These are phyloP conservation scores for Synchiropus splendidus DNA, from an alignment of 2,113 vertebrate species.

Conservation along the genomic window DNA sequence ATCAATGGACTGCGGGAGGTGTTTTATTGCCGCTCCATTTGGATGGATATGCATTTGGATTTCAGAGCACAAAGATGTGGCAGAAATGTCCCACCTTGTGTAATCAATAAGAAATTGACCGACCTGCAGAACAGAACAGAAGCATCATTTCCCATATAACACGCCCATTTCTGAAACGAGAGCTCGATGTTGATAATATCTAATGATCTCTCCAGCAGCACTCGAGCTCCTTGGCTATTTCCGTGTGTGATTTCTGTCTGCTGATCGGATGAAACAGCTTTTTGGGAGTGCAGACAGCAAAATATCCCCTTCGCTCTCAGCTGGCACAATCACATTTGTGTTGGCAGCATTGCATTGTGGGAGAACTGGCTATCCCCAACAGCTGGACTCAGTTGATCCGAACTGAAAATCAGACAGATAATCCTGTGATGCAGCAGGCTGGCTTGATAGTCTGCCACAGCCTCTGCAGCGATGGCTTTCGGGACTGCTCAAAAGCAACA, in stretches of 20 bases:
- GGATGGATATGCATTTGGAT: too few relatives aligned
- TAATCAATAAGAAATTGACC: constrained; percentile 15
- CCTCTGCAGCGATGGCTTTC: constrained; percentile 17
- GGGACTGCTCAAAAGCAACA: neutral
- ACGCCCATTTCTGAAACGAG: too few relatives aligned
- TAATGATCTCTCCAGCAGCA: constrained; percentile 15
- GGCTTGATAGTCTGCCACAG: constrained; percentile 21
- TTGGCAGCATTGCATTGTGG: constrained; percentile 60
- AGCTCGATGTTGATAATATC: neutral
- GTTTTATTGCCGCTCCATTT: too few relatives aligned
- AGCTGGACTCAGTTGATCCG: constrained; percentile 51
- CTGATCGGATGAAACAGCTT: too few relatives aligned
- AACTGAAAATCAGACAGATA: constrained; percentile 51
- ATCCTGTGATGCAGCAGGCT: constrained; percentile 48
- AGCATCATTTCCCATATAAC: neutral
- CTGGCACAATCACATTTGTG: constrained; percentile 35
- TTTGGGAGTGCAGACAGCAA: constrained; percentile 5
- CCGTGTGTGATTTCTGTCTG: neutral
- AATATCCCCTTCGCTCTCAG: constrained; percentile 30
- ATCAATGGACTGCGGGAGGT: too few relatives aligned
- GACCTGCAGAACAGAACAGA: neutral
- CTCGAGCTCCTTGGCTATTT: constrained; percentile 5
- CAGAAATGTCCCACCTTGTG: constrained; percentile 2
- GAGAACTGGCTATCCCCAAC: constrained; percentile 48
- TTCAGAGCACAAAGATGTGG: neutral